Base-by-base conservation (phyloP, 2,113 vertebrate genomes). In the Cyphomyrus plagiostoma region DNA sequence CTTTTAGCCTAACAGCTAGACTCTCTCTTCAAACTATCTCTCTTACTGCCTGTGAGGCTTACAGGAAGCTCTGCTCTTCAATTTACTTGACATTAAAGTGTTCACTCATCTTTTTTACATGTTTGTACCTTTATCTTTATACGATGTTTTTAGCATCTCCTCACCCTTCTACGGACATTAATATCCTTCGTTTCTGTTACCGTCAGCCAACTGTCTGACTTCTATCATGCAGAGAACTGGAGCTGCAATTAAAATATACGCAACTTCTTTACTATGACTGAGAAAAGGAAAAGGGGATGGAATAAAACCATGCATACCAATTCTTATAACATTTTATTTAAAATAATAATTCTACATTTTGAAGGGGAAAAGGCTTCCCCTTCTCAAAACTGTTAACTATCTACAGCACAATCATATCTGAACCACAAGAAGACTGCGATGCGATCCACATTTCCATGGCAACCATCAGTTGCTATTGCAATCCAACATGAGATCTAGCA, bases 361-460 rank as follows among this genome's bases (percentile, higher is more conserved):
- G 4, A 39, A 77, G 35, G 17, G 15, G 42, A 80, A 80, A 42
- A 42, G 35, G 74, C 30, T 80, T 70, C 62, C 62, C 62, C 10
- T 30, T 70, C 9, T n/a, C 30, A 11, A 26, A 70, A 21, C 17
- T 46, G 39, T 83, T 83, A 46, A 83, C 35, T 46, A 9, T 84
- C 39, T 11, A 13, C 46, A 30, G 83, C 21, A n/a, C 83, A 86
- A 86, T 50, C n/a, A 11, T 86, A 86, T 50, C 46, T 97, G 98
- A 98, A 97, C 93, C 17, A 98, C 97, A 95, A 90, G 39, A 94
- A 93, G 85, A 74, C 70, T 88, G 89, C 45, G 58, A 92, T 90
- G 85, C 4, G 83, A 92, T 88, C 89, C 89, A 46, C 52, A 93
- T 93, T 91, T 90, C 92, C 91, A 93, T 93, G 92, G 92, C 89